Percentiles rank a stretch among this genome's conserved stretches.
These are phyloP conservation scores for Nymphalis c-album DNA, from an alignment of 2,888 invertebrate species.

Conservation along the genomic window DNA sequence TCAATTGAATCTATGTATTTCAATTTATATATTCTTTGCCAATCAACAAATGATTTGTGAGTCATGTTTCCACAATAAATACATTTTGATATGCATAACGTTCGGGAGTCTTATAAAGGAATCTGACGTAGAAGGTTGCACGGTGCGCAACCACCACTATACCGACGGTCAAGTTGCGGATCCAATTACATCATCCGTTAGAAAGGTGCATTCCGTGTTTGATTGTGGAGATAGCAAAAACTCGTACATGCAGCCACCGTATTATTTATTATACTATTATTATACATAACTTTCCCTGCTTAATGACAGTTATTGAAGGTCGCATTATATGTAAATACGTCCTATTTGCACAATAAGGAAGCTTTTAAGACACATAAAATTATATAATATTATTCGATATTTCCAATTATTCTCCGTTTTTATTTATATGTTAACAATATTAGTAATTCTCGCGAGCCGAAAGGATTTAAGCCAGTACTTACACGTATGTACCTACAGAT, in stretches of 20 bases:
- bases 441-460: no score
- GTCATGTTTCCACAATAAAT: no score
- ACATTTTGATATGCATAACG: no score
- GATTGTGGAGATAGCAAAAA: slow-evolving; percentile 26
- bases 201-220: slow-evolving; percentile 25
- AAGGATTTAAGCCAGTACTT: no score
- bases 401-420: background rate
- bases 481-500: no score
- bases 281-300: slow-evolving; percentile 25
- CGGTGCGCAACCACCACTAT: background rate
- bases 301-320: slow-evolving; percentile 24
- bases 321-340: slow-evolving; percentile 9
- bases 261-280: slow-evolving; percentile 29
- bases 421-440: no score
- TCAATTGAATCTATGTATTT: no score
- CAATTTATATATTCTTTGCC: no score
- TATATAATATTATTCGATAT: background rate
- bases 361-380: background rate
- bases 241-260: slow-evolving; percentile 24
- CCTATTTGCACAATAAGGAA: slow-evolving; percentile 7
- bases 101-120: no score
- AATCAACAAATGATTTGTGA: no score
- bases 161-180: background rate
- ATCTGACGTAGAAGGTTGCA: background rate
- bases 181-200: slow-evolving; percentile 26